Conservation (phyloP, 2,888 invertebrate species). For the Yponomeuta evonymella region DNA sequence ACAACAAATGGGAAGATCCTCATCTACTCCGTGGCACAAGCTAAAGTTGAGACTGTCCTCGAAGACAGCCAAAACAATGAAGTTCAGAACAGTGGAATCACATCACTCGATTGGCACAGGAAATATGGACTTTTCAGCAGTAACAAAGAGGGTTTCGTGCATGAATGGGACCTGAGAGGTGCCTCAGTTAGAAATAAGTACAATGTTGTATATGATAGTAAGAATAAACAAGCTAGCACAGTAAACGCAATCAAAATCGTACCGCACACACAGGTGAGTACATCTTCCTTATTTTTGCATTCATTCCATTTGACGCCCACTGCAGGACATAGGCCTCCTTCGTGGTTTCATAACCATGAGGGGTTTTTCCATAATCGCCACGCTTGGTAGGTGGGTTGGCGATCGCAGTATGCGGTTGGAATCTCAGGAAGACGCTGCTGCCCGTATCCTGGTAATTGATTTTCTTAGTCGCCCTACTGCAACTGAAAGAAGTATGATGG, state of each 20-base stretch:
- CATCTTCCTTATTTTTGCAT: neutral
- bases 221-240: slow-evolving; percentile 71
- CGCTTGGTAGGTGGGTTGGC: too few relatives aligned
- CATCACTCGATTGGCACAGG: slow-evolving; percentile 76
- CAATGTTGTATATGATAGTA: slow-evolving; percentile 78
- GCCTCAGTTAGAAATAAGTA: slow-evolving; percentile 68
- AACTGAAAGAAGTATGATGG: too few relatives aligned
- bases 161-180: slow-evolving; percentile 73
- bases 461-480: too few relatives aligned
- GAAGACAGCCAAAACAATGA: slow-evolving; percentile 62
- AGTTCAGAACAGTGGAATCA: slow-evolving; percentile 46
- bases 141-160: slow-evolving; percentile 68
- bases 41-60: slow-evolving; percentile 77
- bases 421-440: too few relatives aligned
- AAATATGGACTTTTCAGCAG: slow-evolving; percentile 72
- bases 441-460: too few relatives aligned
- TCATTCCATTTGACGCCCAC: too few relatives aligned
- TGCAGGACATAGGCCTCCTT: too few relatives aligned
- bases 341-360: too few relatives aligned
- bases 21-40: slow-evolving; percentile 81
- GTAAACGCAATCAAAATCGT: slow-evolving; percentile 78
- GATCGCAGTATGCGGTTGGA: too few relatives aligned
- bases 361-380: too few relatives aligned
- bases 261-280: slow-evolving; percentile 65
- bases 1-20: slow-evolving; percentile 83